Evolutionary conservation across 1,140 invertebrate species (phyloP), one percentile per base, ranked within the genome.

Genomic region (Saccostrea glomerata): DNA sequence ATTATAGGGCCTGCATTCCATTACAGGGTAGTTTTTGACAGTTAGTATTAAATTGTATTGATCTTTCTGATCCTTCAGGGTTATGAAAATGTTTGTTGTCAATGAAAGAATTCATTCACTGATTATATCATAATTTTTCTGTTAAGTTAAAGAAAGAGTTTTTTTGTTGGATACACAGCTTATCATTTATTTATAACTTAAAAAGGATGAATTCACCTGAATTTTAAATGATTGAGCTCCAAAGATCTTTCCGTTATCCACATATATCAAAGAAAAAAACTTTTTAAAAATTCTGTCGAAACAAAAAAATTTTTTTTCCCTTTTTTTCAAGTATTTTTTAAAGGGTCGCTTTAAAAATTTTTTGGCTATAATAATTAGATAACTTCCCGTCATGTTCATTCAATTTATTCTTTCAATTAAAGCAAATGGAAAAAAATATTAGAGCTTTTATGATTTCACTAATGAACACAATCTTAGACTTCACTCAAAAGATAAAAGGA

Each of bases 71-170:
- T 77, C 70, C 70, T 36, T 15, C 47, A 47, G 47, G 13, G 30
- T 77, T 25, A 30, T 77, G 25, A 77, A 73, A 77, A 77, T 77
- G 70, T 66, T 66, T 66, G 60, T 36, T 15, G 70, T 77, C 70
- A 36, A 77, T 77, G 30, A 77, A 77, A 77, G 70, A 77, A 77
- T 77, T 77, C 70, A 77, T 77, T 77, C 30, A 77, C 9, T 77
- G 70, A 77, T 77, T 77, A 77, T 77, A 77, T 77, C 70, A 77
- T 30, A 25, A 77, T 13, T 30, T 77, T 77, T 25, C 25, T 77
- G 7, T 77, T 77, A 3, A 30, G 70, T 36, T 13, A 30, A 77
- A 30, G 60, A 66, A 66, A n/a, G 70, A 77, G 23, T 30, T 77
- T 63, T 58, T 77, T 77, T 7, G 70, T 15, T 77, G 25, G 70